Base-by-base conservation (phyloP, 2,888 invertebrate genomes). In the Lasioglossum zephyrum region DNA sequence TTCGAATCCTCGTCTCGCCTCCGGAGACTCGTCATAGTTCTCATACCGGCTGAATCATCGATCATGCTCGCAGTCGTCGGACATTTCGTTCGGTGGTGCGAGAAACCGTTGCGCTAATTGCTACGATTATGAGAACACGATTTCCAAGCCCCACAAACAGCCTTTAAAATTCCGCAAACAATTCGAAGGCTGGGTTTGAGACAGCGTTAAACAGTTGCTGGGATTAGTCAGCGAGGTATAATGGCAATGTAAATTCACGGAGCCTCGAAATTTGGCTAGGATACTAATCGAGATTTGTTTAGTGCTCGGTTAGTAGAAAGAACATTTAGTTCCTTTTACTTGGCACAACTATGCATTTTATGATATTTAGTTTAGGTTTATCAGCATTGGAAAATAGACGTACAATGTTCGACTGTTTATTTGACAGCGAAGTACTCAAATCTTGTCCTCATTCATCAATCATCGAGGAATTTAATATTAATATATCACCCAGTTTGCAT, bases 161-260 rank as follows among this genome's bases (percentile, higher is more conserved):
- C n/a, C 39, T 22, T 39, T 69, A 22, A 39, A 22, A 9, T 41
- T 69, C 69, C 22, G 41, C 69, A 41, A 69, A 69, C 39, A 41
- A 22, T 22, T 69, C 39, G 69, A 69, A 69, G 69, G 69, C 1
- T 22, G 69, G 69, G n/a, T 69, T 69, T 69, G 11, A 69, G 69
- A 39, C n/a, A 39, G 22, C 69, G 69, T 4, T 36, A 22, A 69
- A 22, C 41, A 39, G 39, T 69, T n/a, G 22, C 22, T 9, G 9
- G 4, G 9, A 69, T 69, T 69, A 69, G 39, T n/a, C 39, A 41
- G 39, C 69, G 0, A 4, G 39, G 39, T 36, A 8, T 69, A 69
- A 69, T n/a, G 39, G 39, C 39, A 22, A 41, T 0, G 69, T 4
- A 69, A 69, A 69, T 41, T 39, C 69, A 3, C 39, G 22, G 36